phyloP scores from a whole-genome alignment of 2,797 vertebrate species.

The Pangasius larnaudii region DNA sequence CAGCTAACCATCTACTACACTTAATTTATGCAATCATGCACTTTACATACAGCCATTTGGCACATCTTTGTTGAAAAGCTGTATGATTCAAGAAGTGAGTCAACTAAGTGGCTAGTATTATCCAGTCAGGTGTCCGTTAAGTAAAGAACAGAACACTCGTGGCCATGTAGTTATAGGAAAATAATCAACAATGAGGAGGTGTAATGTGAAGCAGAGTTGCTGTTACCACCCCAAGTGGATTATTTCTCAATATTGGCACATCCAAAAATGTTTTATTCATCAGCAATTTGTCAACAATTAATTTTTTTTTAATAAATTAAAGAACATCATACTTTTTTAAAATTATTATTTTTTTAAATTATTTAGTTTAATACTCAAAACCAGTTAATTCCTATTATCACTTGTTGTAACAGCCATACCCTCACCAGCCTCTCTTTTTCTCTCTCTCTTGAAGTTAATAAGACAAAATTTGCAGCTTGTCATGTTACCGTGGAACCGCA shows the following conservation, averaged over 20 bases:
- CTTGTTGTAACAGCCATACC: background rate
- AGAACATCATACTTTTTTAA: too few species aligned
- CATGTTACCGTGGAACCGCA: too few species aligned
- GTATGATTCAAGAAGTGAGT: background rate
- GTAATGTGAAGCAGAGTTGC: background rate
- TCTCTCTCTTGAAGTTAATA: too few species aligned
- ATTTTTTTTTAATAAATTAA: too few species aligned
- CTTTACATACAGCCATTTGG: background rate
- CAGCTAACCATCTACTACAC: background rate
- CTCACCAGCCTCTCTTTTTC: too few species aligned
- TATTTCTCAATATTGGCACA: background rate
- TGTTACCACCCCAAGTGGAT: background rate
- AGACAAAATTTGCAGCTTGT: too few species aligned
- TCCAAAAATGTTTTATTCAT: background rate
- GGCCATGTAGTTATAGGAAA: background rate
- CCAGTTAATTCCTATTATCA: background rate
- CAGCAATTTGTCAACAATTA: background rate
- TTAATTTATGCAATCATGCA: background rate
- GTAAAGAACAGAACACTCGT: background rate
- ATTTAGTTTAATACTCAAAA: background rate
- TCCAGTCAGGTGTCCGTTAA: background rate
- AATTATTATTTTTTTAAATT: too few species aligned
- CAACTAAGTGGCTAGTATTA: background rate
- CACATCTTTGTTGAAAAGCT: background rate
- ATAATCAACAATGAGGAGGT: background rate